Evolutionary conservation across 1,140 invertebrate species (phyloP), one percentile per base, ranked within the genome.

Genomic region (Acyrthosiphon pisum): DNA sequence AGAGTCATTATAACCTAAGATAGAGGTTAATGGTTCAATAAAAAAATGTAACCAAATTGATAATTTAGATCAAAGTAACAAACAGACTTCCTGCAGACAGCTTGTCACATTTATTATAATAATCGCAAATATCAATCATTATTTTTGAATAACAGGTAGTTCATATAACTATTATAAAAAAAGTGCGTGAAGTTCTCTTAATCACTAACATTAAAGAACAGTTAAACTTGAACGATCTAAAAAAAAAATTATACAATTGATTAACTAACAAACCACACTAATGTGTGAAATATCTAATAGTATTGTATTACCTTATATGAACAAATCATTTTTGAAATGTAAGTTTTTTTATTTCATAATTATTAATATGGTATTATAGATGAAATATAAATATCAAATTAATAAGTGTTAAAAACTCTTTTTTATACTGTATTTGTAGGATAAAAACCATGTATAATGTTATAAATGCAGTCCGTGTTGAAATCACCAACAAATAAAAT

Each of bases 21-120:
- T 0, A n/a, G 11, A 46, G 26, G 26, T 46, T 44, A 86, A 41
- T 41, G 1, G 11, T 41, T 26, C 0, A 84, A 41, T 44, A 50
- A 88, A 35, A 48, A 50, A 88, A 11, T 68, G 30, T 11, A 30
- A 68, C 9, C 4, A 68, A 68, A 3, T 30, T 68, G 4, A 76
- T n/a, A 14, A n/a, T 76, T n/a, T 76, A 76, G 46, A 87, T 87
- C 46, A 48, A 87, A 48, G 30, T 48, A 83, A 83, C 76, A 83
- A 48, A 87, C 46, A 48, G 30, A n/a, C 46, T 87, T 48, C 18
- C 46, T 48, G n/a, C n/a, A 41, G 9, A 84, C 8, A 37, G 35
- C 37, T 89, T 89, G n/a, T 89, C 35, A 89, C 35, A 37, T 89
- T 37, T 89, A 87, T 48, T 87, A 86, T 86, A 86, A 86, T 48